These are phyloP conservation scores for Clarias laeviceps DNA, from an alignment of 2,797 vertebrate species.

Conservation along the genomic window DNA sequence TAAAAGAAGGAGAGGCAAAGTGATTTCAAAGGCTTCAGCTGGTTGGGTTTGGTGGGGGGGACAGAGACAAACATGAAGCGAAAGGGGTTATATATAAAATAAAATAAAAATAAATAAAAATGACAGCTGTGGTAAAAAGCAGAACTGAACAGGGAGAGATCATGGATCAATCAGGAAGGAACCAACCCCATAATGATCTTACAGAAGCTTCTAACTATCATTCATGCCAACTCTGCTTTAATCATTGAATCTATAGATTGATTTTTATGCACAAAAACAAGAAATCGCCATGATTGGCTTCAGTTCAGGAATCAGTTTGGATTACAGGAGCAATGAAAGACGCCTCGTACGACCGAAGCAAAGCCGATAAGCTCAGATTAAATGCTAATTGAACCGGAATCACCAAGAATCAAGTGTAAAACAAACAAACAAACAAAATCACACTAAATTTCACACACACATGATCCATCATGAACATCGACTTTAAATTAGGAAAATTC, in stretches of 20 bases:
- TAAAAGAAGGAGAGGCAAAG: slow-evolving; percentile 64
- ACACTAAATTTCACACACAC: slow-evolving; percentile 42
- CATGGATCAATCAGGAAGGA: slow-evolving; percentile 41
- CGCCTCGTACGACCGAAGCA: background rate
- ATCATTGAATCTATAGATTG: slow-evolving; percentile 39
- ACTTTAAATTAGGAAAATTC: slow-evolving; percentile 26
- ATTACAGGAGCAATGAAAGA: background rate
- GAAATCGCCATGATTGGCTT: background rate
- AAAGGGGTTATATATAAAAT: background rate
- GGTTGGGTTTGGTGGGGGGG: background rate
- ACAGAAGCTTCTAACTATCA: slow-evolving; percentile 42
- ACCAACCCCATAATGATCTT: slow-evolving; percentile 32
- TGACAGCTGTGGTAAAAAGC: background rate
- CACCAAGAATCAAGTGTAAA: slow-evolving; percentile 31
- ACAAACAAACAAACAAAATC: slow-evolving; percentile 5
- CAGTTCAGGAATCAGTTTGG: slow-evolving; percentile 21
- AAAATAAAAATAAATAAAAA: background rate
- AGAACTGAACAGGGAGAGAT: slow-evolving; percentile 27
- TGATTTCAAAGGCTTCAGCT: background rate
- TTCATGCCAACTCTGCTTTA: slow-evolving; percentile 47
- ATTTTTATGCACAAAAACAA: slow-evolving; percentile 8
- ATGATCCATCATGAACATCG: slow-evolving; percentile 25
- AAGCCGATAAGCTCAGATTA: background rate
- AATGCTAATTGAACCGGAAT: slow-evolving; percentile 20
- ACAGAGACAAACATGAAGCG: background rate